A percentile compares a stretch with the other conserved stretches of the same genome.
Evolutionary conservation across 2,888 invertebrate species (phyloP).

Genomic region (Ophioninae sp.): DNA sequence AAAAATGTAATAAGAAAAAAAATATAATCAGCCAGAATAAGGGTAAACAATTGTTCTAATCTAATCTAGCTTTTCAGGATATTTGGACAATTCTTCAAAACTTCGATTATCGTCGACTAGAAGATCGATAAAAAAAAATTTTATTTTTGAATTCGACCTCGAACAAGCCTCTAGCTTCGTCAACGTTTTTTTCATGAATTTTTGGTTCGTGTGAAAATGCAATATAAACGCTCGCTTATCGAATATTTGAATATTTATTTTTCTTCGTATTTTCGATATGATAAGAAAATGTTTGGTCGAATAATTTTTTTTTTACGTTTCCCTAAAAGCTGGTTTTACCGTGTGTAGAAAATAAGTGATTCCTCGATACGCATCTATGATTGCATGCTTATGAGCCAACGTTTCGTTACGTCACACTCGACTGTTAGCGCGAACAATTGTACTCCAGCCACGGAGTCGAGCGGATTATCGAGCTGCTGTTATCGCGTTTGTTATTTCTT

Average conservation of each 20-base stretch:
- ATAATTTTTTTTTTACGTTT: neutral
- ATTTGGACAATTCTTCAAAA: neutral
- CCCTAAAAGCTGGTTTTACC: neutral
- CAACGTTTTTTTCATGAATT: neutral
- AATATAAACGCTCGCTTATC: neutral
- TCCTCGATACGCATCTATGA: neutral
- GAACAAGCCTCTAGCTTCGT: neutral
- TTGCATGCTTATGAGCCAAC: neutral
- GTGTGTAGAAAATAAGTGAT: neutral
- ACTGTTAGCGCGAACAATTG: neutral
- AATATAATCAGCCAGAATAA: neutral
- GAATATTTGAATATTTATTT: neutral
- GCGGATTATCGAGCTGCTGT: neutral
- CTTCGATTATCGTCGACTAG: too few species aligned
- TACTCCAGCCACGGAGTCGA: neutral
- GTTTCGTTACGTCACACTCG: neutral
- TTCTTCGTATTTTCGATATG: neutral
- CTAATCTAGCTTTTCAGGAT: neutral
- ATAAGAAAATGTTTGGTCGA: neutral
- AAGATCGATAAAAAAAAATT: neutral
- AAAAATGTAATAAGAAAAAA: too few species aligned
- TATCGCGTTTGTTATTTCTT: neutral
- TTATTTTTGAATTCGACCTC: neutral
- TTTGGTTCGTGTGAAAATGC: neutral
- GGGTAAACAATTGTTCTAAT: neutral